phyloP scores from a whole-genome alignment of 2,797 vertebrate species.

The Trematomus bernacchii region DNA sequence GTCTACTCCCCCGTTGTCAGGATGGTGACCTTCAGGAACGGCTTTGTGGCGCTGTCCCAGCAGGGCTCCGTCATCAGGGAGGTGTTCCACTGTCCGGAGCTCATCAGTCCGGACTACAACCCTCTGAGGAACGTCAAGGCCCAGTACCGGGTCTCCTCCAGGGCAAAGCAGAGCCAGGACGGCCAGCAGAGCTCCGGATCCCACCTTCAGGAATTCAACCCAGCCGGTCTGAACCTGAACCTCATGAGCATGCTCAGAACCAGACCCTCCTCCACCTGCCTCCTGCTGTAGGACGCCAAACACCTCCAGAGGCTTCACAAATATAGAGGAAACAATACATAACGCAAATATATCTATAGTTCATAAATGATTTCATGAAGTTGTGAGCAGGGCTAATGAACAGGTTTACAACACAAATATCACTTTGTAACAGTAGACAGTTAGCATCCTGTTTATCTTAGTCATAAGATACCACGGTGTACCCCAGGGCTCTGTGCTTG shows the following conservation, averaged over 20 bases:
- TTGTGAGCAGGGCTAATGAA: not conserved
- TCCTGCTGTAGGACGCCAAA: conserved; percentile 65
- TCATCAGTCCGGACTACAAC: conserved; percentile 69
- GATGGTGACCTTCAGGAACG: conserved; percentile 78
- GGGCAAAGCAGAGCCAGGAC: conserved; percentile 41
- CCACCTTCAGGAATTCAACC: conserved; percentile 69
- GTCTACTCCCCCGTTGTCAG: conserved; percentile 81
- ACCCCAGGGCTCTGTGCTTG: too few relatives aligned
- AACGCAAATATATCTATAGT: not conserved
- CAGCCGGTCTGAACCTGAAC: conserved; percentile 74
- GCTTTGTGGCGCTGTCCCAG: conserved; percentile 83
- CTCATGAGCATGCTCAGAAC: conserved; percentile 59
- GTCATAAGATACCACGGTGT: too few relatives aligned
- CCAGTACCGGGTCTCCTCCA: conserved; percentile 81
- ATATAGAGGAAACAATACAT: not conserved
- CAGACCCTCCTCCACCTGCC: conserved; percentile 77
- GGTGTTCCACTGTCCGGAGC: conserved; percentile 80
- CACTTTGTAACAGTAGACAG: not conserved
- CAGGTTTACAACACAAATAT: not conserved
- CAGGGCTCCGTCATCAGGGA: conserved; percentile 79
- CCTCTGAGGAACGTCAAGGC: conserved; percentile 81
- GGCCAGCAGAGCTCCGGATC: not conserved
- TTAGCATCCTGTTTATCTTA: not conserved
- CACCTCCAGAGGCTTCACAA: not conserved
- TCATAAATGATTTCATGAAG: not conserved